Evolutionary conservation across 2,888 invertebrate genomes (phyloP).

Genomic region (Drosophila dives): DNA sequence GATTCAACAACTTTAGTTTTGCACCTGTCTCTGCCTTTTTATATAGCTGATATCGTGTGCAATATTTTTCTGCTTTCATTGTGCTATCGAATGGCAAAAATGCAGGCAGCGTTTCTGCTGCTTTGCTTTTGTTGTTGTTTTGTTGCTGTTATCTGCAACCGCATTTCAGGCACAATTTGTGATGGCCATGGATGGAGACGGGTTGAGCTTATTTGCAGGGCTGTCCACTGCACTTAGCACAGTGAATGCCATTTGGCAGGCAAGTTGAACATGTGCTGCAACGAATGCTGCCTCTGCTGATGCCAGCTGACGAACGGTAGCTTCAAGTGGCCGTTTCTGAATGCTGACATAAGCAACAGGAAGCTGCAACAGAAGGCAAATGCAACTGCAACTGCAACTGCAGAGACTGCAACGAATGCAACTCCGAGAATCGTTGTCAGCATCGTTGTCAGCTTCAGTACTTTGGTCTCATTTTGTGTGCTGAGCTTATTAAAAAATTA

Average conservation of each 20-base stretch:
- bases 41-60: constrained; percentile 7
- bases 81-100: constrained; percentile 55
- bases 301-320: constrained; percentile 16
- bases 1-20: constrained; percentile 42
- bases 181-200: constrained; percentile 11
- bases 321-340: constrained; percentile 44
- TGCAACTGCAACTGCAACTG: constrained; percentile 7
- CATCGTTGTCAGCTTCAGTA: constrained; percentile 36
- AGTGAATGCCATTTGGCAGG: constrained; percentile 31
- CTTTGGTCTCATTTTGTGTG: constrained; percentile 58
- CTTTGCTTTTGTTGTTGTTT: constrained; percentile 2
- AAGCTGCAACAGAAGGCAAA: constrained; percentile 3
- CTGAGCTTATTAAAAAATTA: constrained; percentile 72
- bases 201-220: constrained; percentile 21
- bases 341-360: constrained; percentile 35
- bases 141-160: constrained; percentile 63
- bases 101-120: constrained; percentile 33
- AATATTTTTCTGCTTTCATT: constrained; percentile 44
- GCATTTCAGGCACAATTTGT: constrained; percentile 58
- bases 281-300: constrained; percentile 38
- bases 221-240: constrained; percentile 20
- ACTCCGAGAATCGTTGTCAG: constrained; percentile 25
- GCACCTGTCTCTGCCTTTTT: constrained; percentile 46
- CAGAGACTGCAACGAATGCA: background rate
- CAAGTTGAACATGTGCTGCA: constrained; percentile 54